Conservation (phyloP, 1,140 invertebrate genomes). For the Drosophila lacteicornis region DNA sequence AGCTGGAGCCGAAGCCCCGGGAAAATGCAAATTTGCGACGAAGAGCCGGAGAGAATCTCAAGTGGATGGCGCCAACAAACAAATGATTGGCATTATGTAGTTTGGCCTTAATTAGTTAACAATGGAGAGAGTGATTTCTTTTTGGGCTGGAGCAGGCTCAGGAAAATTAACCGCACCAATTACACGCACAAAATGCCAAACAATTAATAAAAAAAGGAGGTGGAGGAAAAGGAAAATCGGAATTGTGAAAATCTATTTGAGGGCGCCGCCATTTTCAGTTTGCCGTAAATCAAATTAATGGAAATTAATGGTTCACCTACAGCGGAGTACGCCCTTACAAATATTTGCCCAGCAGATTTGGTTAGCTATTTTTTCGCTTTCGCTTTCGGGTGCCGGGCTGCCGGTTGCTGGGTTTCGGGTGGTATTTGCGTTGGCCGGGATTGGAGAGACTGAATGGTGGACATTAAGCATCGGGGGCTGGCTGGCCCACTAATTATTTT, state of each 20-base stretch:
- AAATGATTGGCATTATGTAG: conserved; percentile 48
- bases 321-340: conserved; percentile 55
- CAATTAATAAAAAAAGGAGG: conserved; percentile 61
- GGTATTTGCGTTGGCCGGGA: conserved; percentile 19
- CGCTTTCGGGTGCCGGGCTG: background rate
- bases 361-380: conserved; percentile 16
- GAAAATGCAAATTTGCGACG: conserved; percentile 41
- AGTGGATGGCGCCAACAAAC: conserved; percentile 47
- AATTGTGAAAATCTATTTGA: conserved; percentile 55
- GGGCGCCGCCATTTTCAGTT: conserved; percentile 48
- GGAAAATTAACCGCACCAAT: conserved; percentile 60
- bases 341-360: conserved; percentile 47
- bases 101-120: conserved; percentile 67
- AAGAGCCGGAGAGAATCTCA: conserved; percentile 10
- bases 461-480: conserved; percentile 29
- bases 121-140: conserved; percentile 38
- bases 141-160: background rate
- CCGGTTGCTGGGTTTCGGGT: background rate
- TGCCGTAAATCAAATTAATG: conserved; percentile 79
- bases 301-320: conserved; percentile 74
- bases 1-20: conserved; percentile 12
- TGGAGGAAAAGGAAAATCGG: conserved; percentile 1
- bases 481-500: conserved; percentile 71
- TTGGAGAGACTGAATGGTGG: conserved; percentile 40
- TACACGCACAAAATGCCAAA: conserved; percentile 61